Conservation (phyloP, 2,797 vertebrate genomes). For the Sebastes hopkinsi region DNA sequence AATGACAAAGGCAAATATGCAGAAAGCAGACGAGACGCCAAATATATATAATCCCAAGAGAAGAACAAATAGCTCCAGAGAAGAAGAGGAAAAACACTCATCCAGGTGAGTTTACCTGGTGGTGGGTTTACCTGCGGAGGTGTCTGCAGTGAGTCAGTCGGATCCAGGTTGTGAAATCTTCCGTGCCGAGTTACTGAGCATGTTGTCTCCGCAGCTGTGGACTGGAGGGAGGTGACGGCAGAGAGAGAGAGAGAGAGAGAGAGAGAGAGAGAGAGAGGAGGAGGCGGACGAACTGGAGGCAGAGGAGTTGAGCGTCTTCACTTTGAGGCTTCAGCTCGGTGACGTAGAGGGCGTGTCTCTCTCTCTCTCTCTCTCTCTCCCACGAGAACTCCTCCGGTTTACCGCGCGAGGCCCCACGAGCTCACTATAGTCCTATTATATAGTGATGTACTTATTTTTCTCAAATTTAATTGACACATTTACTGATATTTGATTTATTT, state of each 20-base stretch:
- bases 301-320: background rate
- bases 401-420: background rate
- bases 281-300: background rate
- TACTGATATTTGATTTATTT: background rate
- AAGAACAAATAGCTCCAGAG: background rate
- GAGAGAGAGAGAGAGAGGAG: background rate
- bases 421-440: background rate
- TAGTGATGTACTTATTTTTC: background rate
- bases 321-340: background rate
- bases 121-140: slow-evolving; percentile 53
- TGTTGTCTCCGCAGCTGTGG: slow-evolving; percentile 19
- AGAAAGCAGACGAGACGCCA: background rate
- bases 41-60: no score
- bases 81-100: background rate
- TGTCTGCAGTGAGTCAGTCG: slow-evolving; percentile 29
- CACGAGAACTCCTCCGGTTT: slow-evolving; percentile 16
- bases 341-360: slow-evolving; percentile 57
- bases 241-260: background rate
- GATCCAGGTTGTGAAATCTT: slow-evolving; percentile 18
- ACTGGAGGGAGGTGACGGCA: slow-evolving; percentile 7
- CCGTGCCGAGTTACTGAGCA: background rate
- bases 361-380: background rate
- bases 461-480: background rate
- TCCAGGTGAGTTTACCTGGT: slow-evolving; percentile 62
- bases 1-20: no score